Evolutionary conservation across 2,113 vertebrate species (phyloP).

Genomic region (Crotalus helleri): DNA sequence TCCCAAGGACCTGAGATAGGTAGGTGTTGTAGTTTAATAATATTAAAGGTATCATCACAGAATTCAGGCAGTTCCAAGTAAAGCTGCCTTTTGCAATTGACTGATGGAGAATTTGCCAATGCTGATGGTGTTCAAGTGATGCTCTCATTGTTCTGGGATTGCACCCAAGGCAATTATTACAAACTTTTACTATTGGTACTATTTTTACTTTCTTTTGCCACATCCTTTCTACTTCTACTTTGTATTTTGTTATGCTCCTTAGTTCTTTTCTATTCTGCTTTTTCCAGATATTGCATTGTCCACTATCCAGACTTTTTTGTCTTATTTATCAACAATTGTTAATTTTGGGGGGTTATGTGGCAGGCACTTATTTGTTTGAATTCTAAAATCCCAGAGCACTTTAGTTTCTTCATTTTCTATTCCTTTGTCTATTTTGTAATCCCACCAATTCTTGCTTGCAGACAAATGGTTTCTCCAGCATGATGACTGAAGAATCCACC

Average conservation of each 20-base stretch:
- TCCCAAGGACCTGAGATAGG: not conserved
- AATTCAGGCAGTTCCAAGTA: not conserved
- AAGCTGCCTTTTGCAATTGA: not conserved
- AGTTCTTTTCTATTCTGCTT: not conserved
- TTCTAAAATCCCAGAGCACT: not conserved
- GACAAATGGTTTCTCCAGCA: too few relatives aligned
- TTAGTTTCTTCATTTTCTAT: not conserved
- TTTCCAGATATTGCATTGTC: not conserved
- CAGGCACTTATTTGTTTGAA: not conserved
- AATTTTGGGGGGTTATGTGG: not conserved
- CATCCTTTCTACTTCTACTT: not conserved
- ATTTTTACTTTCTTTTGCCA: not conserved
- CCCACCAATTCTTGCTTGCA: not conserved
- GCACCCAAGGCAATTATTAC: not conserved
- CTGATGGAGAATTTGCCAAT: not conserved
- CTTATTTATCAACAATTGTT: not conserved
- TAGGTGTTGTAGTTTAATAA: not conserved
- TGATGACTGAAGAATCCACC: too few relatives aligned
- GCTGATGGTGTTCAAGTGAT: not conserved
- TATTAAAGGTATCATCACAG: not conserved
- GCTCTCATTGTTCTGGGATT: not conserved
- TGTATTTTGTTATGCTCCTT: not conserved
- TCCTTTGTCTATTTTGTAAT: not conserved
- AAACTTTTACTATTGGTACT: not conserved
- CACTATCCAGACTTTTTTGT: not conserved